Evolutionary conservation across 2,113 vertebrate species (phyloP).

Genomic region (Solenodon paradoxus): DNA sequence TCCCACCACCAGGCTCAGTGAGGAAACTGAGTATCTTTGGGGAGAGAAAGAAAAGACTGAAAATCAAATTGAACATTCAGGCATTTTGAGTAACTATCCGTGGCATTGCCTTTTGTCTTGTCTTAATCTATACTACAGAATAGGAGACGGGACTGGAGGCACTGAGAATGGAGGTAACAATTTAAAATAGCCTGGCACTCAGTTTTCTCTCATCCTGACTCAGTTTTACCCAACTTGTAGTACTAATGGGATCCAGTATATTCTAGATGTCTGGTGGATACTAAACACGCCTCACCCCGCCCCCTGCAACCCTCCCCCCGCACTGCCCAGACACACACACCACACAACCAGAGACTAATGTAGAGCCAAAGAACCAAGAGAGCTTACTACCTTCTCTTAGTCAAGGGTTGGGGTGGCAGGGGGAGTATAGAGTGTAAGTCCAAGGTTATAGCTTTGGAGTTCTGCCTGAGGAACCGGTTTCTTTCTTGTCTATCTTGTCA

Average conservation of each 20-base stretch:
- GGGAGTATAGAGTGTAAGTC: background rate
- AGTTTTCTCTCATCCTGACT: background rate
- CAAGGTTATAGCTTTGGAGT: too few species aligned
- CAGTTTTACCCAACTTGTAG: too few species aligned
- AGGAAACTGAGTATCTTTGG: background rate
- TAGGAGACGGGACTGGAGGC: rapidly evolving
- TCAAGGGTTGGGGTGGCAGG: background rate
- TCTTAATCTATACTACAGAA: background rate
- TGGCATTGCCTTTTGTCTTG: background rate
- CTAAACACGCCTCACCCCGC: too few species aligned
- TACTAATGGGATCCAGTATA: background rate
- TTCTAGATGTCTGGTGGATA: too few species aligned
- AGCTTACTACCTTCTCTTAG: background rate
- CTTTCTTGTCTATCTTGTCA: background rate
- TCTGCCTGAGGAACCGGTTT: background rate
- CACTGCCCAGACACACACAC: too few species aligned
- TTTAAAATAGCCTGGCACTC: background rate
- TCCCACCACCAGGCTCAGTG: rapidly evolving
- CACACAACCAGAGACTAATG: too few species aligned
- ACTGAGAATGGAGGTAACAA: background rate
- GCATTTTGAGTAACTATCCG: background rate
- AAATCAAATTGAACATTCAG: background rate
- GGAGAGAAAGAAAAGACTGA: background rate
- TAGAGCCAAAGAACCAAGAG: too few species aligned
- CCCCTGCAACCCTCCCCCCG: too few species aligned